phyloP scores from a whole-genome alignment of 2,888 invertebrate genomes.

The Tiphia femorata region DNA sequence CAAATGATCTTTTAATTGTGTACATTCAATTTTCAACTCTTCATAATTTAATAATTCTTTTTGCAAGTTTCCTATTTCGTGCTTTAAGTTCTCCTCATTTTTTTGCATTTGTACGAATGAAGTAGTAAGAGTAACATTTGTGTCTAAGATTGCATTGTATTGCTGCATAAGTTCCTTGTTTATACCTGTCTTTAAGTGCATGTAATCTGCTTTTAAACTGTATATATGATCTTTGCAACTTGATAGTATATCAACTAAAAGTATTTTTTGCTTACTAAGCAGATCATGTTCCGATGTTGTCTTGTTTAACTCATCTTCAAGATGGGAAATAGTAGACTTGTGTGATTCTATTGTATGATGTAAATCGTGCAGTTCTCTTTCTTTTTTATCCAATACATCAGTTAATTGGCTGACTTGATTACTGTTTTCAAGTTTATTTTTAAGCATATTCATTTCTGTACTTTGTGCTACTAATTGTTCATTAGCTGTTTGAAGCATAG shows the following conservation, averaged over 20 bases:
- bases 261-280: constrained; percentile 42
- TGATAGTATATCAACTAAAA: constrained; percentile 43
- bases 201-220: constrained; percentile 44
- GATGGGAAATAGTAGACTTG: constrained; percentile 39
- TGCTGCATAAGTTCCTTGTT: constrained; percentile 27
- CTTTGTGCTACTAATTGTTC: constrained; percentile 42
- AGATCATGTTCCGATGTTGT: constrained; percentile 36
- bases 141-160: constrained; percentile 23
- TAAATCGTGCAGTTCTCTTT: constrained; percentile 41
- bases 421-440: constrained; percentile 31
- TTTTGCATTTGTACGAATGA: constrained; percentile 23
- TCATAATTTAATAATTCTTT: constrained; percentile 18
- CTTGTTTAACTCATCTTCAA: constrained; percentile 33
- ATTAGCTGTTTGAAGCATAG: constrained; percentile 42
- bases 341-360: constrained; percentile 46
- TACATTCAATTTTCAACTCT: constrained; percentile 14
- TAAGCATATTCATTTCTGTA: constrained; percentile 43
- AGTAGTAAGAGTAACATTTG: constrained; percentile 26
- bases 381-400: constrained; percentile 49
- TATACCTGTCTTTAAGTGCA: constrained; percentile 35
- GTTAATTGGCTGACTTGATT: constrained; percentile 29
- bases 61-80: constrained; percentile 17
- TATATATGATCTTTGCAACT: constrained; percentile 38
- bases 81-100: constrained; percentile 4
- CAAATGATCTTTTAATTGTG: background rate